Evolutionary conservation across 2,797 vertebrate species (phyloP).

Genomic region (Serranus cabrilla): DNA sequence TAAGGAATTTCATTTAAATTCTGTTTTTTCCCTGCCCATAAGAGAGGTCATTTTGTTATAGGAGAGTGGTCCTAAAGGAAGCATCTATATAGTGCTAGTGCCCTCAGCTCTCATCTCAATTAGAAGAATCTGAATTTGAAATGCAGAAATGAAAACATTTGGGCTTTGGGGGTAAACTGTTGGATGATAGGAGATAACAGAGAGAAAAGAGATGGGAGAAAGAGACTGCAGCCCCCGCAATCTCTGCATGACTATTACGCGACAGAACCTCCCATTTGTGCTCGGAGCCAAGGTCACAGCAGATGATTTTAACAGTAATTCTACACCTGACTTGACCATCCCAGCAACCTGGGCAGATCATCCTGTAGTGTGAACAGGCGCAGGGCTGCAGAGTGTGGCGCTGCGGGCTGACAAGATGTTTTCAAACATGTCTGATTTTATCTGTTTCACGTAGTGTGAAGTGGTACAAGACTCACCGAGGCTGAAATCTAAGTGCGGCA

Average conservation of each 20-base stretch:
- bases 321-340: slow-evolving; percentile 52
- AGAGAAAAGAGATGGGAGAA: slow-evolving; percentile 17
- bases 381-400: slow-evolving; percentile 20
- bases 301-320: slow-evolving; percentile 62
- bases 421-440: slow-evolving; percentile 69
- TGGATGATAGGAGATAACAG: slow-evolving; percentile 13
- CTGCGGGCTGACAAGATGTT: slow-evolving; percentile 56
- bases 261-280: slow-evolving; percentile 44
- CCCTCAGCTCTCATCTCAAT: slow-evolving; percentile 14
- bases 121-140: slow-evolving; percentile 26
- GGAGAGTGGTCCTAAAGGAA: slow-evolving; percentile 42
- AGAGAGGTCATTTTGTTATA: slow-evolving; percentile 35
- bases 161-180: slow-evolving; percentile 8
- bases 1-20: slow-evolving; percentile 58
- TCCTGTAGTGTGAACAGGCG: slow-evolving; percentile 52
- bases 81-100: slow-evolving; percentile 4
- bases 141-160: slow-evolving; percentile 36
- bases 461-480: slow-evolving; percentile 45
- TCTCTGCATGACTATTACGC: slow-evolving; percentile 41
- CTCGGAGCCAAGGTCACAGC: slow-evolving; percentile 59
- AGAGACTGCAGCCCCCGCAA: slow-evolving; percentile 23
- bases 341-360: slow-evolving; percentile 51
- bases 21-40: slow-evolving; percentile 26
- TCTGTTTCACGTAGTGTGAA: slow-evolving; percentile 60
- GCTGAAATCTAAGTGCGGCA: slow-evolving; percentile 52